These are phyloP conservation scores for Chlorodrepanis virens DNA, from an alignment of 2,113 vertebrate genomes.

Conservation along the genomic window DNA sequence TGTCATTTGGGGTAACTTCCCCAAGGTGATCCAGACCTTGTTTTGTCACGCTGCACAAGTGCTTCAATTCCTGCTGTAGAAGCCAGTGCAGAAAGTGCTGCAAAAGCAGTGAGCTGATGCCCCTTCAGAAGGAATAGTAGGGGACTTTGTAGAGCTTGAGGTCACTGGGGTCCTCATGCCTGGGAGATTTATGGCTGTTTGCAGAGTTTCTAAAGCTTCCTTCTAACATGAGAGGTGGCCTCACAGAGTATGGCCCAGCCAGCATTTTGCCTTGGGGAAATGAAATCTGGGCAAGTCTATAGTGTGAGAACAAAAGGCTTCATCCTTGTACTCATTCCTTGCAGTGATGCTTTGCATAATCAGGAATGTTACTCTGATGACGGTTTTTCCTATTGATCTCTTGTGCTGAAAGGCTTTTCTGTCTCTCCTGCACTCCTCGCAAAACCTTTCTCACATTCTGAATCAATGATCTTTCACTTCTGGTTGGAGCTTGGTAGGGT, in stretches of 20 bases:
- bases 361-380: neutral
- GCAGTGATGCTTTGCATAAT: neutral
- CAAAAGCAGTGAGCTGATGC: neutral
- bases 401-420: neutral
- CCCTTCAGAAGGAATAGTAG: neutral
- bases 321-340: neutral
- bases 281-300: neutral
- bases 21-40: neutral
- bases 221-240: neutral
- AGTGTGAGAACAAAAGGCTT: neutral
- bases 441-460: neutral
- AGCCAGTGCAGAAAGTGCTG: neutral
- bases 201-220: neutral
- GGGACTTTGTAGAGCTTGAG: neutral
- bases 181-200: neutral
- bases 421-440: neutral
- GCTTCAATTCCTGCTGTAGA: slow-evolving; percentile 19
- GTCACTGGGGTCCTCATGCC: neutral
- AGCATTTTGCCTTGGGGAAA: neutral
- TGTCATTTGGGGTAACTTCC: slow-evolving; percentile 9
- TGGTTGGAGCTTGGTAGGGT: neutral
- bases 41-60: neutral
- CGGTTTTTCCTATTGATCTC: accelerated
- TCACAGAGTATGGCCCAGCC: neutral
- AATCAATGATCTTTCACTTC: neutral